These are phyloP conservation scores for Sebastes dallii DNA, from an alignment of 2,797 vertebrate genomes.

Conservation along the genomic window DNA sequence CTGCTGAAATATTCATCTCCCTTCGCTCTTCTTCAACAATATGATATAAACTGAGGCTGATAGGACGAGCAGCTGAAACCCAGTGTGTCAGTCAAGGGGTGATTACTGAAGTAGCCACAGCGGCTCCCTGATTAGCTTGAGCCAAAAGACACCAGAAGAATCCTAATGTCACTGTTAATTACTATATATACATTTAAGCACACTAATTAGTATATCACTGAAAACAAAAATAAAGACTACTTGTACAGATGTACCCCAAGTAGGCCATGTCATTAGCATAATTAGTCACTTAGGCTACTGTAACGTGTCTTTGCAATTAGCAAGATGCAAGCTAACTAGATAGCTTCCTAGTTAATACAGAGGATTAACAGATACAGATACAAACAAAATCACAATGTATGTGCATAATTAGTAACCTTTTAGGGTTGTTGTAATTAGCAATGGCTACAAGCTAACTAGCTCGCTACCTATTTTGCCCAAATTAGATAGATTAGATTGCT, in stretches of 20 bases:
- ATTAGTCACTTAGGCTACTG: neutral
- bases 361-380: neutral
- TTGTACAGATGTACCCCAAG: neutral
- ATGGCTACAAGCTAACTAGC: neutral
- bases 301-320: neutral
- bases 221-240: neutral
- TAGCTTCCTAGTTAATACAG: neutral
- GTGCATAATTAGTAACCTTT: neutral
- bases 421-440: neutral
- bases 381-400: neutral
- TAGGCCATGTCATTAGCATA: neutral
- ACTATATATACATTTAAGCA: neutral
- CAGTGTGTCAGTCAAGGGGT: constrained; percentile 26
- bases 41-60: constrained; percentile 59
- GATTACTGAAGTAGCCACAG: constrained; percentile 14
- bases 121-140: constrained; percentile 9
- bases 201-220: neutral
- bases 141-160: neutral
- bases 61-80: constrained; percentile 31
- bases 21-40: constrained; percentile 70
- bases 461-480: neutral
- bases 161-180: neutral
- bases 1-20: constrained; percentile 80
- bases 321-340: neutral
- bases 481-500: neutral